Evolutionary conservation across 1,140 invertebrate species (phyloP).

Genomic region (Penaeus indicus): DNA sequence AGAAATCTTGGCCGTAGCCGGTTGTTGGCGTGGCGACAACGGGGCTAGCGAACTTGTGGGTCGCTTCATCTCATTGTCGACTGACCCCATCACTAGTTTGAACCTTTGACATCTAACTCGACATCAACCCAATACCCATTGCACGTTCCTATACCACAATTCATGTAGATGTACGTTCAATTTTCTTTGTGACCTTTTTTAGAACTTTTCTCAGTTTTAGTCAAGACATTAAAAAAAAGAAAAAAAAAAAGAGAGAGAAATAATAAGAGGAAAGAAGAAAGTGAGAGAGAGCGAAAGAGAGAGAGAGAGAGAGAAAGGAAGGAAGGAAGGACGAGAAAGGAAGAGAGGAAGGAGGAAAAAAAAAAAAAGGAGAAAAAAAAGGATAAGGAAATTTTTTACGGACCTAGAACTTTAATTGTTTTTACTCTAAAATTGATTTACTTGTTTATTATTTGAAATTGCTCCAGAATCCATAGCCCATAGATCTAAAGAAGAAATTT

Average conservation of each 20-base stretch:
- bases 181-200: conserved; percentile 54
- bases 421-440: no score
- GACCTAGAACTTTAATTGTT: no score
- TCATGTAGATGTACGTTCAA: conserved; percentile 61
- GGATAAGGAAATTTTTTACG: no score
- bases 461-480: no score
- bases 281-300: no score
- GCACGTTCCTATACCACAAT: conserved; percentile 61
- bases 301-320: no score
- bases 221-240: conserved; percentile 8
- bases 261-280: no score
- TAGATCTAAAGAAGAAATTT: background rate
- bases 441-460: no score
- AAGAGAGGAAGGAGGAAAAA: no score
- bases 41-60: conserved; percentile 58
- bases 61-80: conserved; percentile 63
- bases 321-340: no score
- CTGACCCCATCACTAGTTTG: conserved; percentile 63
- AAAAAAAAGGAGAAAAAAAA: no score
- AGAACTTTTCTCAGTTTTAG: conserved; percentile 33
- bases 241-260: no score
- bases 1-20: conserved; percentile 57
- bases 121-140: conserved; percentile 64
- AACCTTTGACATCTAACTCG: conserved; percentile 64
- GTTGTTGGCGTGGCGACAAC: conserved; percentile 58